A percentile compares a stretch with the other conserved stretches of the same genome.
Evolutionary conservation across 2,113 vertebrate genomes (phyloP).

Genomic region (Promerops cafer): DNA sequence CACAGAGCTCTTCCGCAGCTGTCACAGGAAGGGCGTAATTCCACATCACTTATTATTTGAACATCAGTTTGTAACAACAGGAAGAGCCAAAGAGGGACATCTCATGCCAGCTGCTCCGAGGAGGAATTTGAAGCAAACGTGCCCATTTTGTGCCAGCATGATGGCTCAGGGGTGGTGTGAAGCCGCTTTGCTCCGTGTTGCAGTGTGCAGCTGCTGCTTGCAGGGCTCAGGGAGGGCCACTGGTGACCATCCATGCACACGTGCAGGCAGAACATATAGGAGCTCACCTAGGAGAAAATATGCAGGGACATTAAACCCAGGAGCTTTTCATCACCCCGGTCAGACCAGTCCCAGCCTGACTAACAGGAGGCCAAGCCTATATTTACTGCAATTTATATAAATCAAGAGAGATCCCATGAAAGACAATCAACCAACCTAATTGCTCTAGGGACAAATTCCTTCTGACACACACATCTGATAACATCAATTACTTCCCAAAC

Average conservation of each 20-base stretch:
- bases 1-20: accelerated
- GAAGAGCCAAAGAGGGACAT: background rate
- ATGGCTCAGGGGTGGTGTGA: background rate
- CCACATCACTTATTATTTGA: background rate
- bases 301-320: background rate
- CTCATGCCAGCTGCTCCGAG: background rate
- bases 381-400: conserved; percentile 56
- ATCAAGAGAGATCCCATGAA: conserved; percentile 23
- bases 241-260: accelerated
- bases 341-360: background rate
- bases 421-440: conserved; percentile 28
- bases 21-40: background rate
- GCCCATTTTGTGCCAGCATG: accelerated
- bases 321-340: background rate
- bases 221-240: background rate
- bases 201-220: accelerated
- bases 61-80: background rate
- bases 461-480: conserved; percentile 49
- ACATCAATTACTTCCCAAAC: conserved; percentile 32
- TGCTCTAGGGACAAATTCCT: conserved; percentile 44
- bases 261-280: background rate
- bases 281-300: background rate
- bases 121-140: background rate
- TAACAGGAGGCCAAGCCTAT: conserved; percentile 42
- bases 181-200: background rate